Evolutionary conservation across 2,797 vertebrate species (phyloP).

Genomic region (Leptatherina wallacei): DNA sequence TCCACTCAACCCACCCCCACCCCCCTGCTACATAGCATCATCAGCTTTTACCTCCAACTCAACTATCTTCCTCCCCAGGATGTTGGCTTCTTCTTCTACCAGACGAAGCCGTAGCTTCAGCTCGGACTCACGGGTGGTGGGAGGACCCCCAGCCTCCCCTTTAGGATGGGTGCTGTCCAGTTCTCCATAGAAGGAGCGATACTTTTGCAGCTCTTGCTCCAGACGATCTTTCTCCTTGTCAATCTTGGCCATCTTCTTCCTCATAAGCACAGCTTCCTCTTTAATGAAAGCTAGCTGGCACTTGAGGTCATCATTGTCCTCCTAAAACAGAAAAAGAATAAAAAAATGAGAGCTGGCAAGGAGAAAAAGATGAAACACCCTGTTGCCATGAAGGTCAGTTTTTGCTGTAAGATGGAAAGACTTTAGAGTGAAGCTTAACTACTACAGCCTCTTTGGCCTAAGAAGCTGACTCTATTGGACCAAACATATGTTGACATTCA

Average conservation of each 20-base stretch:
- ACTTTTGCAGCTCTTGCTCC: slow-evolving; percentile 95
- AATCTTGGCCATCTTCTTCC: slow-evolving; percentile 96
- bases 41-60: slow-evolving; percentile 87
- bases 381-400: slow-evolving; percentile 8
- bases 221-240: slow-evolving; percentile 96
- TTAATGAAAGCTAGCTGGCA: slow-evolving; percentile 96
- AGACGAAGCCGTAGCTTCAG: slow-evolving; percentile 94
- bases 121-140: slow-evolving; percentile 94
- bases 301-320: slow-evolving; percentile 95
- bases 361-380: not conserved
- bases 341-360: not conserved
- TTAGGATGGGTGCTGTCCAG: slow-evolving; percentile 95
- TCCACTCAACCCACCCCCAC: not conserved
- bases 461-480: slow-evolving; percentile 6
- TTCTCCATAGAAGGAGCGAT: slow-evolving; percentile 95
- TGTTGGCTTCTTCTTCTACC: slow-evolving; percentile 97
- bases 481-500: slow-evolving; percentile 16
- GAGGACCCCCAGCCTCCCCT: slow-evolving; percentile 94
- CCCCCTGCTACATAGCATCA: too few relatives aligned
- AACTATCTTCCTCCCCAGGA: slow-evolving; percentile 95
- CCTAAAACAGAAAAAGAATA: slow-evolving; percentile 67
- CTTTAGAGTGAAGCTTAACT: slow-evolving; percentile 33
- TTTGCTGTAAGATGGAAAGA: slow-evolving; percentile 19
- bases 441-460: slow-evolving; percentile 15
- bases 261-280: slow-evolving; percentile 95